These are phyloP conservation scores for Ceyx margarethae DNA, from an alignment of 2,113 vertebrate genomes.

Conservation along the genomic window DNA sequence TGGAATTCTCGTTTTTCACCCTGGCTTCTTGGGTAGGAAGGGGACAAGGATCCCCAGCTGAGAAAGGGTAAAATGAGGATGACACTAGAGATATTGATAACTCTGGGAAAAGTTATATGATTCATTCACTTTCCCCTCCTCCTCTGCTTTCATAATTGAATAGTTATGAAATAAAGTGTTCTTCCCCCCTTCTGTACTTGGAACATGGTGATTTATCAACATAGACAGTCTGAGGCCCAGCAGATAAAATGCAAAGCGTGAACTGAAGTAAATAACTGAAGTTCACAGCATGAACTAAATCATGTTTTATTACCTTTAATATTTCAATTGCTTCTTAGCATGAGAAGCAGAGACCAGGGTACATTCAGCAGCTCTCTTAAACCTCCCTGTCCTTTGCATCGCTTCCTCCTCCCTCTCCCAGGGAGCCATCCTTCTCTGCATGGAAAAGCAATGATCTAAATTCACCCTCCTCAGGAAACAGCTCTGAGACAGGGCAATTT, in stretches of 20 bases:
- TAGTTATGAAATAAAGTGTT: conserved; percentile 57
- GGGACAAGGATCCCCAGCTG: neutral
- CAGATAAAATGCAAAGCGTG: conserved; percentile 60
- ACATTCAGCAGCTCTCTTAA: neutral
- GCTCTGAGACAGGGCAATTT: neutral
- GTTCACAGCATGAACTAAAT: conserved; percentile 64
- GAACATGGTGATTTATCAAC: conserved; percentile 58
- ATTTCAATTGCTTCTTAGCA: conserved; percentile 64
- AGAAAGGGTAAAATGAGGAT: neutral
- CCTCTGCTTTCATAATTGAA: conserved; percentile 51
- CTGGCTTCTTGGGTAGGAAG: neutral
- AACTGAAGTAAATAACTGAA: conserved; percentile 66
- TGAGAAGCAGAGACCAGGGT: conserved; percentile 13
- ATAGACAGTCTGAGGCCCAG: conserved; percentile 48
- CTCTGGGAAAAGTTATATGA: conserved; percentile 15
- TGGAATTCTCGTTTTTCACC: neutral
- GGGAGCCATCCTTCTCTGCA: neutral
- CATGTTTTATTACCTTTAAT: conserved; percentile 62
- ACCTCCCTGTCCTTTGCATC: neutral
- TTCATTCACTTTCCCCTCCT: neutral
- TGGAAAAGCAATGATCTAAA: neutral
- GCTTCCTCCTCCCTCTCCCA: neutral
- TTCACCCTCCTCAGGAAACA: neutral
- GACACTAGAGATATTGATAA: neutral
- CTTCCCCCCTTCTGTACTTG: conserved; percentile 29